Evolutionary conservation across 2,888 invertebrate genomes (phyloP).

Genomic region (Lordiphosa andalusiaca): DNA sequence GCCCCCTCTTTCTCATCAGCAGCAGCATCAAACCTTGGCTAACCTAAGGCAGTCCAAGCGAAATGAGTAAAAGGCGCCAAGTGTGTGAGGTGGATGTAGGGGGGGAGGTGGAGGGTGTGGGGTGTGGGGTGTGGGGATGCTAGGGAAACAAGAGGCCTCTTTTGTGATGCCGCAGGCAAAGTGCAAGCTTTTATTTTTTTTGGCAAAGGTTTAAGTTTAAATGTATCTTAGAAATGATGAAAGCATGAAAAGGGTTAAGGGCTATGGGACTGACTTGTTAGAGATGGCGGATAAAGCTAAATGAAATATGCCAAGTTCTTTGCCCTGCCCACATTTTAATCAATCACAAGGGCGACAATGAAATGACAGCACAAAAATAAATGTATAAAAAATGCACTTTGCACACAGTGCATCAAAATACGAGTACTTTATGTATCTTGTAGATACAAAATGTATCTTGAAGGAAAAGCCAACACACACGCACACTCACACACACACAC

Average conservation of each 20-base stretch:
- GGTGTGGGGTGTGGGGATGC: not conserved
- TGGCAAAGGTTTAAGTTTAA: conserved; percentile 22
- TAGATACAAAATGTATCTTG: conserved; percentile 16
- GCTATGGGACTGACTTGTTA: not conserved
- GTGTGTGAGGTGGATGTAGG: conserved; percentile 40
- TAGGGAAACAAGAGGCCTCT: conserved; percentile 36
- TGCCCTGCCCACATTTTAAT: conserved; percentile 23
- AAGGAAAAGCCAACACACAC: conserved; percentile 11
- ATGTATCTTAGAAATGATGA: no score
- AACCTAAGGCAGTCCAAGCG: conserved; percentile 25
- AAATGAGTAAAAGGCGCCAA: conserved; percentile 62
- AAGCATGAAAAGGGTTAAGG: conserved; percentile 32
- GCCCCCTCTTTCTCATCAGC: conserved; percentile 20
- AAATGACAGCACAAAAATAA: conserved; percentile 8
- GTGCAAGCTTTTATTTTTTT: conserved; percentile 38
- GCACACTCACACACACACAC: conserved; percentile 27
- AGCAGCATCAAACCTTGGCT: conserved; percentile 16
- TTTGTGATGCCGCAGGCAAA: conserved; percentile 49
- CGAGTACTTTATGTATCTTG: conserved; percentile 26
- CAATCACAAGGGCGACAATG: conserved; percentile 25
- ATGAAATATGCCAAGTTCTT: not conserved
- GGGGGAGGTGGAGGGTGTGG: no score
- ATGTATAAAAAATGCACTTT: conserved; percentile 23
- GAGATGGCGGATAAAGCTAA: conserved; percentile 11
- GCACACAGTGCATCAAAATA: no score